Evolutionary conservation across 1,140 invertebrate species (phyloP).

Genomic region (Sminthurides bifidus): DNA sequence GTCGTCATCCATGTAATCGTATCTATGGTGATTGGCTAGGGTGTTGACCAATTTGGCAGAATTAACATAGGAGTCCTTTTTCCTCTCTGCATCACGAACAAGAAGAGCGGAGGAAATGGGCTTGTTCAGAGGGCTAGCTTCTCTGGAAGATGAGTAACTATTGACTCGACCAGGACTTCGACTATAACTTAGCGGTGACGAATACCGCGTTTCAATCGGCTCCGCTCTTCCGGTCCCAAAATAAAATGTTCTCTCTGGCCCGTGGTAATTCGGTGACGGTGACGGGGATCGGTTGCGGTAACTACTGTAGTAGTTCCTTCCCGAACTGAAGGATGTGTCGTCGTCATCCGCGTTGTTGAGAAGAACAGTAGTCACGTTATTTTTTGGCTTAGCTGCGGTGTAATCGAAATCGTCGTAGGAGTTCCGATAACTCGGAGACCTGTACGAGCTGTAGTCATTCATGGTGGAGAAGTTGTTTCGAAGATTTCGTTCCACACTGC

Average conservation of each 20-base stretch:
- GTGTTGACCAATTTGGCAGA: conserved; percentile 19
- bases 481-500: conserved; percentile 41
- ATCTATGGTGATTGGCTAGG: not conserved
- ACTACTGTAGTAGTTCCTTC: conserved; percentile 6
- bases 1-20: not conserved
- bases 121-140: conserved; percentile 4
- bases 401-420: conserved; percentile 32
- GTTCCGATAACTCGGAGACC: conserved; percentile 30
- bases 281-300: conserved; percentile 7
- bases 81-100: conserved; percentile 14
- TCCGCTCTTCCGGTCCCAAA: not conserved
- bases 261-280: not conserved
- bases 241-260: conserved; percentile 4
- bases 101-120: conserved; percentile 8
- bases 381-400: conserved; percentile 35
- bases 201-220: not conserved
- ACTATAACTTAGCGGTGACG: no score
- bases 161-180: not conserved
- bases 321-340: conserved; percentile 32
- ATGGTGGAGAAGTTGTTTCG: conserved; percentile 31
- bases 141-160: not conserved
- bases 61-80: conserved; percentile 5
- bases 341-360: conserved; percentile 27
- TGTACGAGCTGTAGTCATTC: conserved; percentile 51
- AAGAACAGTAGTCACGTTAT: conserved; percentile 17